Conservation (phyloP, 2,113 vertebrate genomes). For the Onychostruthus taczanowskii region DNA sequence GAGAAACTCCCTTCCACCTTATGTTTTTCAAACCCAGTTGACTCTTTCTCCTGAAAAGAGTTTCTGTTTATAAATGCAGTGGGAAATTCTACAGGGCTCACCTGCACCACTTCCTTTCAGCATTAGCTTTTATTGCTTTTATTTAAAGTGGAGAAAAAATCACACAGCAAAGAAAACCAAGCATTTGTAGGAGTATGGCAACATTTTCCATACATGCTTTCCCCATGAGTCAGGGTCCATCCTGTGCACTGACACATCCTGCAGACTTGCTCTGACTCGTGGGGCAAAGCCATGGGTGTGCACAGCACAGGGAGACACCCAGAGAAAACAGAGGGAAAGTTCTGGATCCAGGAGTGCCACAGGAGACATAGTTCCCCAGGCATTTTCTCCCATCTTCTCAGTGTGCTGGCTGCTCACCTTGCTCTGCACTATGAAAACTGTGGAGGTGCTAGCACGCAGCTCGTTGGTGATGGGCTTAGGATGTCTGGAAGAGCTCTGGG, state of each 20-base stretch:
- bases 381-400: background rate
- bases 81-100: background rate
- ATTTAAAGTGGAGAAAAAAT: background rate
- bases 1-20: background rate
- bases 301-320: background rate
- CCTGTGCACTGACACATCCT: slow-evolving; percentile 3
- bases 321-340: background rate
- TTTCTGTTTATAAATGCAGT: background rate
- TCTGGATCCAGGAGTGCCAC: background rate
- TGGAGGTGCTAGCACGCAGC: background rate
- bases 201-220: slow-evolving; percentile 1
- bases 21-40: background rate
- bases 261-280: slow-evolving; percentile 18
- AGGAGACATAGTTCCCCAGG: background rate
- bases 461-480: background rate
- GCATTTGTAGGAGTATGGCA: background rate
- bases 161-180: background rate
- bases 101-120: slow-evolving; percentile 13
- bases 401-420: background rate
- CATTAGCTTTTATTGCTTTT: background rate
- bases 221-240: slow-evolving; percentile 45
- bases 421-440: background rate
- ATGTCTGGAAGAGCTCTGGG: background rate
- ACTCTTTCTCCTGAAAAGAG: background rate
- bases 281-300: background rate